Conservation (phyloP, 2,113 vertebrate species). For the Heloderma charlesbogerti region DNA sequence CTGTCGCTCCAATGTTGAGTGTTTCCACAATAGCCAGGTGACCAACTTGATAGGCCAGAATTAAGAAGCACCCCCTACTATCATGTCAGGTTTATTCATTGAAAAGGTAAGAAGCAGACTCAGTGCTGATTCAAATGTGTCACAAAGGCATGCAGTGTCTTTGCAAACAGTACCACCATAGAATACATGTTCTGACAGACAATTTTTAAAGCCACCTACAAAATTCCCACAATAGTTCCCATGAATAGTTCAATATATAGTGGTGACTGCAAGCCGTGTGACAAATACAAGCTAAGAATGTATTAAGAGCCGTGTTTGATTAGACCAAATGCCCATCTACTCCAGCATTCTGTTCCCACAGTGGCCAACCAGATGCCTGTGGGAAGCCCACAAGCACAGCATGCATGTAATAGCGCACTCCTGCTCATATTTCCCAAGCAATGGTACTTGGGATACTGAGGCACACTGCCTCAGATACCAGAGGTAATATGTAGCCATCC, state of each 20-base stretch:
- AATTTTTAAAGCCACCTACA: background rate
- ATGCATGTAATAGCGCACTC: background rate
- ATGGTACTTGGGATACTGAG: background rate
- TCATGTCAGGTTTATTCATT: background rate
- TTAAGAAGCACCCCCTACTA: background rate
- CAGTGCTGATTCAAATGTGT: background rate
- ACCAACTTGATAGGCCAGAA: background rate
- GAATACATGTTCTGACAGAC: background rate
- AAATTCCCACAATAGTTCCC: too few relatives aligned
- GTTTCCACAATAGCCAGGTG: background rate
- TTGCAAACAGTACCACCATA: background rate
- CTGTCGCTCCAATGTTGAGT: background rate
- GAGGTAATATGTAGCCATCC: too few relatives aligned
- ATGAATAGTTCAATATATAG: background rate
- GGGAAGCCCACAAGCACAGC: background rate
- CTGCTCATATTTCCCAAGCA: background rate
- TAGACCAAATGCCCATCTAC: background rate
- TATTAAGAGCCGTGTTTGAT: background rate
- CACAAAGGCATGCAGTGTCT: background rate
- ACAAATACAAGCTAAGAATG: background rate
- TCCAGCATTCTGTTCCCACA: background rate
- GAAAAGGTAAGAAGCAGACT: background rate
- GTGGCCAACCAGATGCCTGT: background rate
- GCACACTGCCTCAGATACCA: too few relatives aligned
- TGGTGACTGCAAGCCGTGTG: background rate